These are phyloP conservation scores for Notothenia coriiceps DNA, from an alignment of 2,113 vertebrate genomes.

Conservation along the genomic window DNA sequence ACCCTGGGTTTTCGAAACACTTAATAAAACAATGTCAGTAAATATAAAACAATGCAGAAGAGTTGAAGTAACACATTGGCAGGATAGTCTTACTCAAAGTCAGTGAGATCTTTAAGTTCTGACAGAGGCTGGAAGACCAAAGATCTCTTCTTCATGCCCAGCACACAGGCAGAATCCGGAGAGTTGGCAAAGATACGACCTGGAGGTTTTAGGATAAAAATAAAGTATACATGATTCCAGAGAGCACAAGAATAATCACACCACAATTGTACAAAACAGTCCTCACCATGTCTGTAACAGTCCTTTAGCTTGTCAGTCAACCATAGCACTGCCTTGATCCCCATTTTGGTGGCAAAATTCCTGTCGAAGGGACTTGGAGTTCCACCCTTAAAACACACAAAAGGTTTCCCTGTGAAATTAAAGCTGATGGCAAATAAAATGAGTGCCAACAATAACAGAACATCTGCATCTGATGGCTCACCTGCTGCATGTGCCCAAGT, in stretches of 20 bases:
- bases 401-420: neutral
- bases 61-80: neutral
- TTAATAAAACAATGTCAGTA: neutral
- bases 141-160: constrained; percentile 91
- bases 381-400: constrained; percentile 85
- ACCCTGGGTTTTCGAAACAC: neutral
- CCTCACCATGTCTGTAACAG: constrained; percentile 89
- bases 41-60: neutral
- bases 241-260: neutral
- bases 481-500: constrained; percentile 96
- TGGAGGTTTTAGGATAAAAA: constrained; percentile 65
- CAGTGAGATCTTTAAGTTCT: constrained; percentile 87
- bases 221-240: constrained; percentile 14
- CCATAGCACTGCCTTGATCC: constrained; percentile 91
- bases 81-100: constrained; percentile 88
- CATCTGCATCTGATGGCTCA: constrained; percentile 40
- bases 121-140: constrained; percentile 88
- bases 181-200: constrained; percentile 93
- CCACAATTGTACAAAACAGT: neutral
- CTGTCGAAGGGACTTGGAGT: constrained; percentile 92
- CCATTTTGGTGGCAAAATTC: constrained; percentile 94
- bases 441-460: neutral
- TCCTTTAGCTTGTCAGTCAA: constrained; percentile 92
- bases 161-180: constrained; percentile 87
- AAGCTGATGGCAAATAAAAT: neutral